These are phyloP conservation scores for Atlantisia rogersi DNA, from an alignment of 2,113 vertebrate genomes.

Conservation along the genomic window DNA sequence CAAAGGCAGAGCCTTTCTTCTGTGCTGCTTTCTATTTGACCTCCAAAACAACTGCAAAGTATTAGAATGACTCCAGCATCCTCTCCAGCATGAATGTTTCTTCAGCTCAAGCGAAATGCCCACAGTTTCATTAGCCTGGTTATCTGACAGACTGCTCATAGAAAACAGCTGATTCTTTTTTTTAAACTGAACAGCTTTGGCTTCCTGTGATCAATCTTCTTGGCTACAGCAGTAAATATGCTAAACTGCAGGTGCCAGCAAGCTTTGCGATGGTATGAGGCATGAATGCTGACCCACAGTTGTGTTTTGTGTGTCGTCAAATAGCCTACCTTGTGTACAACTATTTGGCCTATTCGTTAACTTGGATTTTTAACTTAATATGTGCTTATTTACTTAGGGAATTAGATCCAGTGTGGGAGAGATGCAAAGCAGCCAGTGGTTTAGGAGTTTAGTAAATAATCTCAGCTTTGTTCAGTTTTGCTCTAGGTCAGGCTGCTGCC, in stretches of 20 bases:
- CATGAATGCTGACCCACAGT: neutral
- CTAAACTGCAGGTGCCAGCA: conserved; percentile 39
- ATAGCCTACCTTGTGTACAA: neutral
- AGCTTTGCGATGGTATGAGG: neutral
- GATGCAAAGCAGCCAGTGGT: conserved; percentile 60
- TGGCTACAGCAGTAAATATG: conserved; percentile 10
- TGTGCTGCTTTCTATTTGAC: neutral
- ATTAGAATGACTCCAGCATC: conserved; percentile 36
- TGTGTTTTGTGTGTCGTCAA: neutral
- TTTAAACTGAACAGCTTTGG: neutral
- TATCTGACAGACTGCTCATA: conserved; percentile 30
- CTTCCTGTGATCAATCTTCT: conserved; percentile 61
- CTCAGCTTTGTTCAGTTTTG: conserved; percentile 69
- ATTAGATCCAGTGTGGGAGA: conserved; percentile 68
- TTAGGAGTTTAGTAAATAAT: conserved; percentile 70
- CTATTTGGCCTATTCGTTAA: conserved; percentile 40
- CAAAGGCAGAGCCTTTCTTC: conserved; percentile 11
- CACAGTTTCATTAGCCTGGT: conserved; percentile 2
- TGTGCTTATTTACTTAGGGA: conserved; percentile 63
- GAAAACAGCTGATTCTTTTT: conserved; percentile 60
- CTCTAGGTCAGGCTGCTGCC: conserved; percentile 68
- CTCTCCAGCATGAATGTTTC: conserved; percentile 8
- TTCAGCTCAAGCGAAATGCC: neutral
- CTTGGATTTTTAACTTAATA: conserved; percentile 54
- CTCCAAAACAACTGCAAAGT: conserved; percentile 44